These are phyloP conservation scores for Cervus canadensis DNA, from an alignment of 2,113 vertebrate genomes.

Conservation along the genomic window DNA sequence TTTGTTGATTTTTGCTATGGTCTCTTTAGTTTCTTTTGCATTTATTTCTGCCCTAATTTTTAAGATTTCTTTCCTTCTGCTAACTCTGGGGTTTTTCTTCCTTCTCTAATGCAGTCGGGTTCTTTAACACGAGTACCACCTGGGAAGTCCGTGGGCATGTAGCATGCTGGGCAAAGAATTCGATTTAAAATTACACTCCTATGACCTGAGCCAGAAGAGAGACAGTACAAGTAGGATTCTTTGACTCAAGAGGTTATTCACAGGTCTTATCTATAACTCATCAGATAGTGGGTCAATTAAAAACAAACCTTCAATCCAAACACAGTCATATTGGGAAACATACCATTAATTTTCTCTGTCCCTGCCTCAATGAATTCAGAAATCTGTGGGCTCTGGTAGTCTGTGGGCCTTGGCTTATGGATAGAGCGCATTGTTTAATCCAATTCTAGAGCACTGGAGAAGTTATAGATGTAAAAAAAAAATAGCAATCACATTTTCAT, in stretches of 20 bases:
- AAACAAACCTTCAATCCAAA: neutral
- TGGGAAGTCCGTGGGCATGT: neutral
- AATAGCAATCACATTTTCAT: neutral
- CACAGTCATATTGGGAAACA: neutral
- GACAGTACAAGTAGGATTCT: neutral
- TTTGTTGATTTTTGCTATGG: no score
- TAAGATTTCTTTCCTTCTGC: no score
- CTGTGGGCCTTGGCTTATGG: neutral
- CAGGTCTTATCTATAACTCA: neutral
- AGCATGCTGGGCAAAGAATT: neutral
- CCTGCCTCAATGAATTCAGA: neutral
- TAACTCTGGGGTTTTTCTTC: no score
- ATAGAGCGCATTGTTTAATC: neutral
- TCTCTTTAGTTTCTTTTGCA: no score
- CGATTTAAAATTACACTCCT: neutral
- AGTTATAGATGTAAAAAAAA: neutral
- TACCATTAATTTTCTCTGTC: neutral
- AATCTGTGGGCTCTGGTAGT: neutral
- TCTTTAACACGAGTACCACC: neutral
- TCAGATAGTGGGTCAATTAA: neutral
- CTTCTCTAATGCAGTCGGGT: neutral
- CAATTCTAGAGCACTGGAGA: neutral
- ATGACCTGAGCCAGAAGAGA: neutral
- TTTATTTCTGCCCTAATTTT: no score
- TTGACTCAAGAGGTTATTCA: neutral